Evolutionary conservation across 2,113 vertebrate species (phyloP), one percentile per base, ranked within the genome.

Genomic region (Rhea americana): DNA sequence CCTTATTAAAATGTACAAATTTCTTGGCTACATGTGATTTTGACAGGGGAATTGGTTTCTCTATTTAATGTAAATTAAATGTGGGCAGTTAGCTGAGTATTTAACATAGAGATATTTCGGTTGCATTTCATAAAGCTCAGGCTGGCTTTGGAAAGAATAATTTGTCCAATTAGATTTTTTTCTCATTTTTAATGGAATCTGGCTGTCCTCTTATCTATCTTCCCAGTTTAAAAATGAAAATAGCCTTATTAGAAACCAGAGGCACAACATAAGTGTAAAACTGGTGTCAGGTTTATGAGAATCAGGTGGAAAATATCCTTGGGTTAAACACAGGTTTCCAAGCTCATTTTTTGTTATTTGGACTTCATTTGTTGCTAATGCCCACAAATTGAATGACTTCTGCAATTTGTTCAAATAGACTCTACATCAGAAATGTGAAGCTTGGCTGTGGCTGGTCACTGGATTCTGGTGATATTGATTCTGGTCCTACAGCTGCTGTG

Each of bases 21-120:
- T 91, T 83, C 68, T 93, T 90, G 71, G 24, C 62, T 90, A 63
- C 28, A 30, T 25, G n/a, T 75, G 89, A 88, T 82, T 93, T 83
- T 93, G 81, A 68, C 37, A 58, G 43, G 50, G n/a, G 41, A 89
- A 75, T 50, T 81, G 24, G 78, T 87, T 78, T 26, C 53, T 86
- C n/a, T 82, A 19, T 84, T 89, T 93, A 93, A 68, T 93, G 72
- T 78, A 87, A 91, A 76, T 70, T 85, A 89, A 94, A 88, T 61
- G 67, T 58, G 41, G 81, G 70, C 70, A 76, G 45, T 79, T 93
- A 93, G 83, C 80, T 51, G 87, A 13, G 4, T 82, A 81, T 94
- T 95, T 93, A 93, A 58, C 50, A 82, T 24, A 59, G 59, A 76
- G 62, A 72, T 95, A 82, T 94, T 95, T 91, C 83, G 90, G 51